Percentiles rank a stretch among this genome's conserved stretches.
phyloP scores from a whole-genome alignment of 2,888 invertebrate species.

The Sphaerophoria rueppellii region DNA sequence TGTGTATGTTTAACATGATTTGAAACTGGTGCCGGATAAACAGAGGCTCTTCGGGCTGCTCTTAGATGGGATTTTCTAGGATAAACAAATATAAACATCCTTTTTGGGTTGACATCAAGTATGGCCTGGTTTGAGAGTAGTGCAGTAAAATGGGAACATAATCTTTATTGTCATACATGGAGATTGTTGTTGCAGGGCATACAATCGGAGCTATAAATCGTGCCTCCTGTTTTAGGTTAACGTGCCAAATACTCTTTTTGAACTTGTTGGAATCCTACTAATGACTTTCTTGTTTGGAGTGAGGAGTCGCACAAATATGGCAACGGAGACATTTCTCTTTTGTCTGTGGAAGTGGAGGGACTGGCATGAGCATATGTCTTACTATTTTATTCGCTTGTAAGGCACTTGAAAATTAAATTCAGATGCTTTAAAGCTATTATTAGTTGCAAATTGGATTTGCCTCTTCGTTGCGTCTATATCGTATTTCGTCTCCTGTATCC shows the following conservation, averaged over 20 bases:
- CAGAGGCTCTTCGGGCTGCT: neutral
- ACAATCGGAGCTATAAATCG: slow-evolving; percentile 48
- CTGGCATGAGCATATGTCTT: neutral
- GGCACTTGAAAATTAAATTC: slow-evolving; percentile 63
- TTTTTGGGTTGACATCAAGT: slow-evolving; percentile 50
- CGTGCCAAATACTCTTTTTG: slow-evolving; percentile 35
- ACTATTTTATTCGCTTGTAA: slow-evolving; percentile 49
- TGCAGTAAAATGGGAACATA: slow-evolving; percentile 4
- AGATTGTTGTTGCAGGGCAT: neutral
- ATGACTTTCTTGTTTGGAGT: slow-evolving; percentile 46
- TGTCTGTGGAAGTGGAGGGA: neutral
- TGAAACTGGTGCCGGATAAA: neutral
- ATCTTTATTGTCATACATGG: slow-evolving; percentile 38
- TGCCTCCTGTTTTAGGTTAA: slow-evolving; percentile 15
- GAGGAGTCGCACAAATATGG: neutral
- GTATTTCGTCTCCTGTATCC: neutral
- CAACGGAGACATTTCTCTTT: slow-evolving; percentile 32
- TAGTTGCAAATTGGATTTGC: slow-evolving; percentile 1
- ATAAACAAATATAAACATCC: slow-evolving; percentile 48
- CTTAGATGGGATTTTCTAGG: slow-evolving; percentile 7
- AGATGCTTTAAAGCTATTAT: slow-evolving; percentile 39
- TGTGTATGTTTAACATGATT: slow-evolving; percentile 61
- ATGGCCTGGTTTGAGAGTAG: neutral
- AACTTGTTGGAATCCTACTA: slow-evolving; percentile 35
- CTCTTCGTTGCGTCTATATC: neutral